phyloP scores from a whole-genome alignment of 2,888 invertebrate genomes.

The Synergus itoensis region DNA sequence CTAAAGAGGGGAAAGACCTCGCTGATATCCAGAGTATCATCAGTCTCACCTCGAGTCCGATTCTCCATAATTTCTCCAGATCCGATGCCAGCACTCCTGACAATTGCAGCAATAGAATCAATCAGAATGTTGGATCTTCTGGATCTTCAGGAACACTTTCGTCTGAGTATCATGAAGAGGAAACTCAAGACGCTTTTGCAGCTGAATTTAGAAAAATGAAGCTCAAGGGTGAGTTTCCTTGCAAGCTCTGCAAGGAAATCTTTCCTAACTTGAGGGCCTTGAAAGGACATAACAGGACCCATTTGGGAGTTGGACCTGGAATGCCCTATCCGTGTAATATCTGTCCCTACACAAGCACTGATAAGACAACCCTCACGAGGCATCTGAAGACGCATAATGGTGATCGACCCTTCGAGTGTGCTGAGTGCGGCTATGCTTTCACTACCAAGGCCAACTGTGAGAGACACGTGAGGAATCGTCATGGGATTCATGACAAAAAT shows the following conservation, averaged over 20 bases:
- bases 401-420: constrained; percentile 96
- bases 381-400: constrained; percentile 97
- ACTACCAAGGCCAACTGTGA: constrained; percentile 99
- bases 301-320: constrained; percentile 85
- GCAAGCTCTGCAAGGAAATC: constrained; percentile 91
- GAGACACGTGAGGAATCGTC: constrained; percentile 94
- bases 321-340: constrained; percentile 95
- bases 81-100: constrained; percentile 69
- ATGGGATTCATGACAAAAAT: constrained; percentile 90
- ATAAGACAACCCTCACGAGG: constrained; percentile 93
- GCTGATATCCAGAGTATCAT: constrained; percentile 93
- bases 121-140: constrained; percentile 65
- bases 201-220: constrained; percentile 94
- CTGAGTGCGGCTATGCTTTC: constrained; percentile 97
- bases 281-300: constrained; percentile 94
- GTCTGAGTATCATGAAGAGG: constrained; percentile 80
- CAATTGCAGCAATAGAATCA: constrained; percentile 57
- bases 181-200: constrained; percentile 90
- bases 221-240: constrained; percentile 92
- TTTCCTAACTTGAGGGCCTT: constrained; percentile 93
- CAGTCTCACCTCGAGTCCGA: constrained; percentile 83
- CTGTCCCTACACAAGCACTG: constrained; percentile 93
- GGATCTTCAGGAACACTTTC: constrained; percentile 72
- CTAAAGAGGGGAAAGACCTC: constrained; percentile 83
- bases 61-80: constrained; percentile 64